Conservation (phyloP, 2,797 vertebrate species). For the Myotis planiceps region DNA sequence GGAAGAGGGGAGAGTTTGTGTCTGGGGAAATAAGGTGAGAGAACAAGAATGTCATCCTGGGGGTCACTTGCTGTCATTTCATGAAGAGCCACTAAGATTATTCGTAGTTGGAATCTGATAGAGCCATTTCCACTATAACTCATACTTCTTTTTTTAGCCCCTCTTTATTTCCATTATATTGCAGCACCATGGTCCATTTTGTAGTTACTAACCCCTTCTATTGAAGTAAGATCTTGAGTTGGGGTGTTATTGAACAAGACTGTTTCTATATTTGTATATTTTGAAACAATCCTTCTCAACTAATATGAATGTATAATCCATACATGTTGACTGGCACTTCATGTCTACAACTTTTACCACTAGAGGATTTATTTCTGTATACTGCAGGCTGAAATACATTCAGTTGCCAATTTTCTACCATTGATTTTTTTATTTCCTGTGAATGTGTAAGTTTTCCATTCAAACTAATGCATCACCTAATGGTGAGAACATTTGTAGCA, state of each 20-base stretch:
- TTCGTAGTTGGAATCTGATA: neutral
- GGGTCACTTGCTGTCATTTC: neutral
- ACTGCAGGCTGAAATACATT: neutral
- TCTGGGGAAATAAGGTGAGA: neutral
- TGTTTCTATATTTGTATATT: neutral
- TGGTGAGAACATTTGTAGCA: slow-evolving; percentile 37
- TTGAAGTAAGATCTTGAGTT: neutral
- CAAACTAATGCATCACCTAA: slow-evolving; percentile 53
- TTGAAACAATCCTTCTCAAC: slow-evolving; percentile 27
- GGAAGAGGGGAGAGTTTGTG: neutral
- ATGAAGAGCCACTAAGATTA: neutral
- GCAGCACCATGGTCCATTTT: neutral
- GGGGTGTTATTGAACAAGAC: neutral
- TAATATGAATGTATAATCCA: neutral
- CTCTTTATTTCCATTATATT: neutral
- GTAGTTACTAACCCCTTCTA: neutral
- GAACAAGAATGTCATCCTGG: neutral
- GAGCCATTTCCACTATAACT: neutral
- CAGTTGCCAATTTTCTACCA: neutral
- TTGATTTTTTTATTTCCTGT: slow-evolving; percentile 55
- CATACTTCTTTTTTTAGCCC: neutral
- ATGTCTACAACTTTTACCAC: slow-evolving; percentile 4
- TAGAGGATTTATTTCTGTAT: slow-evolving; percentile 38
- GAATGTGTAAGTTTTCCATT: slow-evolving; percentile 45
- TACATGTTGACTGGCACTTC: slow-evolving; percentile 38